Base-by-base conservation (phyloP, 2,797 vertebrate species). In the Pachyuromys duprasi region DNA sequence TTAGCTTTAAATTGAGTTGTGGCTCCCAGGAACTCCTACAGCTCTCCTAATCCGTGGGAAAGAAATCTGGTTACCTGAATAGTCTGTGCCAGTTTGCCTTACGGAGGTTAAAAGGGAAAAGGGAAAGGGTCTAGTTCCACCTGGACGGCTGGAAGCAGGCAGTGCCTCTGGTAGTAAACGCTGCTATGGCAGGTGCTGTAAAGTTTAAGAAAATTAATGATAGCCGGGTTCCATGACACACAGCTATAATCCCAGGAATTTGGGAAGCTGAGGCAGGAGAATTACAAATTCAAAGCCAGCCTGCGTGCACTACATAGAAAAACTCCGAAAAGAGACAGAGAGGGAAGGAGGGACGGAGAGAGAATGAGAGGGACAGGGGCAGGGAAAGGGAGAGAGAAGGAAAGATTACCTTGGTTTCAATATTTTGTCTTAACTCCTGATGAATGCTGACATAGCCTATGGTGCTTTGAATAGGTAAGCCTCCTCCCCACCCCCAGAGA, bases 181-280 rank as follows among this genome's bases (percentile, higher is more conserved):
- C 2, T 3, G 33, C 65, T 8, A 31, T 53, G 18, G 24, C 45
- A 26, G 28, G 36, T 39, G 28, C 80, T 42, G 26, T 9, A 83
- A 65, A 65, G 28, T 60, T 91, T 69, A 67, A 91, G 49, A 86
- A 67, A 95, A 88, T 83, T 79, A 74, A 75, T 53, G 26, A 70
- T 65, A 62, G 60, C 39, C 18, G 33, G 31, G 14, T 20, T 14
- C 74, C 8, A 7, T 63, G 57, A 31, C 12, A 62, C 39, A 62
- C 17, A 22, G 15, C 55, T 63, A 12, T n/a, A 63, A 55, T 79
- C 42, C 45, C 42, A 79, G 33, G 45, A 89, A 63, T 49, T 49
- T 60, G 36, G 55, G 11, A 63, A 57, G 18, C 86, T 76, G 18
- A n/a, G 74, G 39, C 33, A 45, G 55, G 55, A 89, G 31, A 18